Evolutionary conservation across 2,113 vertebrate species (phyloP).

Genomic region (Callopanchax toddi): DNA sequence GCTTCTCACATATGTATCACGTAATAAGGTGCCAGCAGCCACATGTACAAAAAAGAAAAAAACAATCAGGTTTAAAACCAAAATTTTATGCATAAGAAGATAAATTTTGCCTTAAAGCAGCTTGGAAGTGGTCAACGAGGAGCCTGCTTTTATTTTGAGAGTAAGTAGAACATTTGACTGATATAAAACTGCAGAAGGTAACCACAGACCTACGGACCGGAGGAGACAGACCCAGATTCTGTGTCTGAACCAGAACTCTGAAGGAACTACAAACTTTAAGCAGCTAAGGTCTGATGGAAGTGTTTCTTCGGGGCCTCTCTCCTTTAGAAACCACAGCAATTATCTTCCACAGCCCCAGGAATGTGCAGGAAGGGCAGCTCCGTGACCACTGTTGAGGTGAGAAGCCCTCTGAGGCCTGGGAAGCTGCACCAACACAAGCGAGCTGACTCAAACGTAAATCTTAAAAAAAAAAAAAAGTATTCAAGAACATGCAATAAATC

Average conservation of each 20-base stretch:
- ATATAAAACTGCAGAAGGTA: constrained; percentile 17
- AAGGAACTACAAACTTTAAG: constrained; percentile 42
- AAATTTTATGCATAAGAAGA: constrained; percentile 40
- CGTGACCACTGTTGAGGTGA: constrained; percentile 72
- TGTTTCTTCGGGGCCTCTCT: constrained; percentile 72
- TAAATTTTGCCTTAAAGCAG: constrained; percentile 38
- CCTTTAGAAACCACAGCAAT: constrained; percentile 74
- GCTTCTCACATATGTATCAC: constrained; percentile 56
- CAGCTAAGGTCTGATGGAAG: constrained; percentile 59
- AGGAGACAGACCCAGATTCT: constrained; percentile 38
- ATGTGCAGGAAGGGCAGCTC: constrained; percentile 75
- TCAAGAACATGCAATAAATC: constrained; percentile 19
- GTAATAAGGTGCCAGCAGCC: constrained; percentile 65
- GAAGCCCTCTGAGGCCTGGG: constrained; percentile 62
- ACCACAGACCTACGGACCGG: constrained; percentile 18
- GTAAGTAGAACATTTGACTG: constrained; percentile 20
- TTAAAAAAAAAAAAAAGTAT: constrained; percentile 19
- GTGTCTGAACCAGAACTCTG: constrained; percentile 44
- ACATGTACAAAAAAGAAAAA: constrained; percentile 46
- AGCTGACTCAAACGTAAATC: constrained; percentile 11
- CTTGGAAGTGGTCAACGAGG: constrained; percentile 61
- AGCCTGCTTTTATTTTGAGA: constrained; percentile 24
- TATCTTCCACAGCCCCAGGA: constrained; percentile 71
- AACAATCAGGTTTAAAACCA: constrained; percentile 67
- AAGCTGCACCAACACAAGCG: constrained; percentile 48